A percentile compares a stretch with the other conserved stretches of the same genome.
Evolutionary conservation across 2,888 invertebrate species (phyloP).

Genomic region (Pachliopta kotzebuea): DNA sequence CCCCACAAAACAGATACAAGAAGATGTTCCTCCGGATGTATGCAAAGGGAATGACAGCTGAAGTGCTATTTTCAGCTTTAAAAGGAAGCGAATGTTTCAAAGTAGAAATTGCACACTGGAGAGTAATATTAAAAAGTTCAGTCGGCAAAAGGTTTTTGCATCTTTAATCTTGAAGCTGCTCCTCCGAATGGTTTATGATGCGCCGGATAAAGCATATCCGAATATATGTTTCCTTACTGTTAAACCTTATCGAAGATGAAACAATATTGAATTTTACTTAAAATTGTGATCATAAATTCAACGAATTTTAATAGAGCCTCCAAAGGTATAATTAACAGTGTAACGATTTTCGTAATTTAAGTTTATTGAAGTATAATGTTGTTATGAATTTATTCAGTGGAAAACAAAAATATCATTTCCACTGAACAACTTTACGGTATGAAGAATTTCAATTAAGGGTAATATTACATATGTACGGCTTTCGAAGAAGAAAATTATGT

Average conservation of each 20-base stretch:
- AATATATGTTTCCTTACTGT: too few relatives aligned
- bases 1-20: constrained; percentile 3
- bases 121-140: constrained; percentile 18
- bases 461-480: background rate
- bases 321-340: too few relatives aligned
- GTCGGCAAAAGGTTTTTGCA: constrained; percentile 10
- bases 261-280: too few relatives aligned
- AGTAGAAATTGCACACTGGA: constrained; percentile 14
- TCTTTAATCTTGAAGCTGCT: constrained; percentile 5
- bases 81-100: constrained; percentile 18
- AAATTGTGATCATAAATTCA: too few relatives aligned
- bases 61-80: constrained; percentile 18
- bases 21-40: background rate
- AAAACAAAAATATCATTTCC: too few relatives aligned
- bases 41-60: constrained; percentile 11
- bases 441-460: background rate
- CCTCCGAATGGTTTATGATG: constrained; percentile 2
- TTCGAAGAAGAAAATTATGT: constrained; percentile 1
- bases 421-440: background rate
- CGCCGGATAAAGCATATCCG: too few relatives aligned
- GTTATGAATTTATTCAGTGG: too few relatives aligned
- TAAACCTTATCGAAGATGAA: too few relatives aligned
- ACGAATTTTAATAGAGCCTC: too few relatives aligned
- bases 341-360: too few relatives aligned
- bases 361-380: too few relatives aligned